Base-by-base conservation (phyloP, 2,113 vertebrate species). In the Hypomesus transpacificus region DNA sequence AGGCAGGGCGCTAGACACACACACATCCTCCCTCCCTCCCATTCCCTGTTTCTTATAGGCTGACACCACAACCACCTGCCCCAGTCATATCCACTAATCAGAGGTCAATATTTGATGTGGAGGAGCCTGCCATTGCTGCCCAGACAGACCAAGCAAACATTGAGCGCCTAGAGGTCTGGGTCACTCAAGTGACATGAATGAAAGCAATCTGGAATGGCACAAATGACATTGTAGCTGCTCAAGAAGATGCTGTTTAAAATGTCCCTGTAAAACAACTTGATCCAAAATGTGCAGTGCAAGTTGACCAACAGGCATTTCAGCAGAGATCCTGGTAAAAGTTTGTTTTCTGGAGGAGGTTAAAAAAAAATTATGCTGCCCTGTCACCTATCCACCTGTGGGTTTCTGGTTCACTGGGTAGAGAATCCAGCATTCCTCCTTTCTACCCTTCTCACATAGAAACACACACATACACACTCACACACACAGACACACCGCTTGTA, bases 401-500 rank as follows among this genome's bases (percentile, higher is more conserved):
- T 85, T 87, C 87, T 85, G 82, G 66, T 88, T 87, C 81, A 84
- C 34, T 86, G 85, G 82, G 79, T 80, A 82, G 79, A 34, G 84
- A 85, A 76, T 80, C 67, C 71, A 76, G 86, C 84, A 89, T 89
- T 88, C 85, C 86, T 82, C 71, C 82, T 39, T n/a, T 21, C n/a
- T 50, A n/a, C 63, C 68, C 28, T 34, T 22, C 57, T 57, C 50
- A 28, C 51, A 64, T 69, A 66, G 60, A 64, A 26, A 26, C 24
- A 63, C 68, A 57, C 50, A n/a, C 57, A 62, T 56, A 58, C 75
- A 65, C 57, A 34, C 59, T 53, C 26, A 79, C 77, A 78, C 21
- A 24, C 56, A 62, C 69, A 67, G 68, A 65, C 78, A 78, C 76
- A 80, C 76, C 66, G 65, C 75, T 60, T 51, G 66, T 70, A 60